These are phyloP conservation scores for Melieria picta DNA, from an alignment of 2,888 invertebrate species.

Conservation along the genomic window DNA sequence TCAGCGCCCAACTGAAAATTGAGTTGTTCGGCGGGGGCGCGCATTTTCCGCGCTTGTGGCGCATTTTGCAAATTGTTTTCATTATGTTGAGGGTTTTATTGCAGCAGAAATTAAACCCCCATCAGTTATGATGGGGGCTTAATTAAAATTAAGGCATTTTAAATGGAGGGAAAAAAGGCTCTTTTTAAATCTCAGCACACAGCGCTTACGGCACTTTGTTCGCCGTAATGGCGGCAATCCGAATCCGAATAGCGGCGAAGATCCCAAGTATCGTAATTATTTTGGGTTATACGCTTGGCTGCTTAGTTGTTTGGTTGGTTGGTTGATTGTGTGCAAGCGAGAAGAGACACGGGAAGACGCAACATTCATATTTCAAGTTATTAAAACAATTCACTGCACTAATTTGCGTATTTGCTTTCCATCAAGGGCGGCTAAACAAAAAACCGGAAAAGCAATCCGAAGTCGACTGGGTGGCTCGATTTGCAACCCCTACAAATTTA, in stretches of 20 bases:
- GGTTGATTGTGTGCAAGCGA: too few relatives aligned
- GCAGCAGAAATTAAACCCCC: neutral
- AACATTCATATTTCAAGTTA: constrained; percentile 11
- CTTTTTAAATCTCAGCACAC: neutral
- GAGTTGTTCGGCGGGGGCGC: neutral
- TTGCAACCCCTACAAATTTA: constrained; percentile 23
- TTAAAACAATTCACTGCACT: constrained; percentile 32
- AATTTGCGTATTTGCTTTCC: constrained; percentile 37
- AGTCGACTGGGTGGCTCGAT: neutral
- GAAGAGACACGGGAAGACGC: too few relatives aligned
- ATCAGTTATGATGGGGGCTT: constrained; percentile 13
- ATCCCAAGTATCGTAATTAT: neutral
- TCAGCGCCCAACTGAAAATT: neutral
- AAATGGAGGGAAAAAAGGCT: neutral
- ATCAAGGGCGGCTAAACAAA: constrained; percentile 8
- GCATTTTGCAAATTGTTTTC: neutral
- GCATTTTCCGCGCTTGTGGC: too few relatives aligned
- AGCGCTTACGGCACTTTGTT: neutral
- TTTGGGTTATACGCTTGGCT: neutral
- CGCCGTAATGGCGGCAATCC: too few relatives aligned
- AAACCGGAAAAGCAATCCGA: neutral
- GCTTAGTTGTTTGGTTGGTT: too few relatives aligned
- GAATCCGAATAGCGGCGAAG: neutral
- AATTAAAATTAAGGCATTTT: constrained; percentile 10
- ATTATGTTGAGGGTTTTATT: neutral